Base-by-base conservation (phyloP, 2,888 invertebrate species). In the Bombylius discolor region DNA sequence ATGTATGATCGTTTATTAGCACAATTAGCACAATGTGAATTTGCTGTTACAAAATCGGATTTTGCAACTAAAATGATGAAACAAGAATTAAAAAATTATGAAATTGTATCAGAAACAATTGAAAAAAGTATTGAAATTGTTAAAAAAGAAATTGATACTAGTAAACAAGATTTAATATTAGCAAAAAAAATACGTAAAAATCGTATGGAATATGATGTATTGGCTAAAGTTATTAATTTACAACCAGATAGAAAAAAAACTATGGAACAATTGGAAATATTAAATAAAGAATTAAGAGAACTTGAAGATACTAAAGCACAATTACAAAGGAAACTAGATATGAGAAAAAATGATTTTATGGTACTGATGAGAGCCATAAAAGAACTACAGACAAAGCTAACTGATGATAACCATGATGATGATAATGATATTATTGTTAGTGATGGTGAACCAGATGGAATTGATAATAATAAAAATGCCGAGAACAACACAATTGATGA, bases 171-270 rank as follows among this genome's bases (percentile, higher is more conserved):
- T 64, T 73, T 94, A 8, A 81, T 84, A 48, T 80, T 87, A 66
- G 93, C 93, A 0, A 91, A 91, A 69, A 84, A 87, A 62, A 85
- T 93, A 34, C 81, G 95, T 13, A 90, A 91, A 68, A 92, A 96
- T 70, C 81, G 90, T 65, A 86, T 89, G 76, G 94, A 95, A 70
- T 96, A 96, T 75, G 94, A 96, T 76, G 85, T 93, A 12, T 68
- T 96, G 47, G 95, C 95, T 0, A 90, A 91, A 70, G 84, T 93
- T 1, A 95, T 96, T 59, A 87, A 85, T 63, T 84, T 88, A 65
- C 92, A 95, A 68, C 94, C 95, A 0, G 92, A 93, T 67, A 79
- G 95, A 62, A 86, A 85, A 65, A 86, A 88, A 61, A 90, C 88
- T 0, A 74, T 79, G 56, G 82, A 85, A 61, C 78, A 82, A 60